Conservation (phyloP, 2,797 vertebrate genomes). For the Brotogeris chrysoptera region DNA sequence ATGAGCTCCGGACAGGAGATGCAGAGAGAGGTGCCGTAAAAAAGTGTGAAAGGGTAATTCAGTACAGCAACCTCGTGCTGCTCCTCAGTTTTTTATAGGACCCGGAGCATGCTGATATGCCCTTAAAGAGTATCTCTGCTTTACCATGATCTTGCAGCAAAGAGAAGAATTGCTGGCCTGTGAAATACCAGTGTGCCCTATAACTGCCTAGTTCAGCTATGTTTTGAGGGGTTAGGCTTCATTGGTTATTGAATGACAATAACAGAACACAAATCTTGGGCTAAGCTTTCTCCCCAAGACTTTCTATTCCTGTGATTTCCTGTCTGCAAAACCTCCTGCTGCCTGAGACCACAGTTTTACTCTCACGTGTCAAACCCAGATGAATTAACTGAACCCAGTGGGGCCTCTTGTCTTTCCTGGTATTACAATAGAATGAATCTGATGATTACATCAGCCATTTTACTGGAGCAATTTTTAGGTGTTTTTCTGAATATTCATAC, state of each 20-base stretch:
- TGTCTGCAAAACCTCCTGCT: background rate
- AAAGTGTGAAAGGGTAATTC: background rate
- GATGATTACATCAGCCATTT: background rate
- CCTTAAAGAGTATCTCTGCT: background rate
- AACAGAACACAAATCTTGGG: background rate
- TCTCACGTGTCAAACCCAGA: background rate
- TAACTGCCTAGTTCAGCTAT: background rate
- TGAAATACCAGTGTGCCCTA: background rate
- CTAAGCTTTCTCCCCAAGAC: background rate
- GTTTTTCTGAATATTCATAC: background rate
- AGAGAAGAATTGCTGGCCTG: background rate
- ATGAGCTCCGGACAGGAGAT: background rate
- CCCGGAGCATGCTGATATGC: accelerated
- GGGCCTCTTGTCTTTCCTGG: background rate
- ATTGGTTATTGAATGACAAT: background rate
- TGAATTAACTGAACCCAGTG: background rate
- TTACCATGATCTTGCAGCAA: background rate
- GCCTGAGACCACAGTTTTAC: background rate
- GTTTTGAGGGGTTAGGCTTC: background rate
- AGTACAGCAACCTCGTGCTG: background rate
- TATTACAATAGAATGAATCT: background rate
- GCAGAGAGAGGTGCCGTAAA: background rate
- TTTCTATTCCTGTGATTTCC: background rate
- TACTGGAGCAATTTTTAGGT: background rate
- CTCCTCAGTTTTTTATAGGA: background rate